Conservation (phyloP, 2,797 vertebrate genomes). For the Hydrophis major region DNA sequence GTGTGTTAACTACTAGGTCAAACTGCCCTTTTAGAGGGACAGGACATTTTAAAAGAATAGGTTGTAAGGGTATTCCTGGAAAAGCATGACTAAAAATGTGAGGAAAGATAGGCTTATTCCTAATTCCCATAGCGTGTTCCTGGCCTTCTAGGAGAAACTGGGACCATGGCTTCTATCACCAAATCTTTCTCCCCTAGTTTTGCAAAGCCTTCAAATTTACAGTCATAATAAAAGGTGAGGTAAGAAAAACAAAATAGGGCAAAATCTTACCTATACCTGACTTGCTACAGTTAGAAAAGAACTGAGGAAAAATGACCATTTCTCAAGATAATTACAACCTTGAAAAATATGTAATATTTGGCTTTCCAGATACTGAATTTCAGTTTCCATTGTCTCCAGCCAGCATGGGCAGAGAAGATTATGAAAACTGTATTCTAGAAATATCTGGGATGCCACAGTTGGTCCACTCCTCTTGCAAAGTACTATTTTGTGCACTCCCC, state of each 20-base stretch:
- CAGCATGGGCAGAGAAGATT: not conserved
- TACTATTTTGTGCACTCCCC: not conserved
- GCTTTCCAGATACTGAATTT: not conserved
- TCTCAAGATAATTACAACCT: not conserved
- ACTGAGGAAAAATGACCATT: constrained; percentile 1
- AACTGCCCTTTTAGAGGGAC: not conserved
- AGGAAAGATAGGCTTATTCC: not conserved
- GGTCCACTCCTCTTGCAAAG: not conserved
- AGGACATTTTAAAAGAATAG: not conserved
- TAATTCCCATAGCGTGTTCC: not conserved
- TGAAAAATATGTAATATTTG: not conserved
- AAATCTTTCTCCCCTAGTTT: not conserved
- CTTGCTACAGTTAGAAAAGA: not conserved
- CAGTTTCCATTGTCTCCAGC: not conserved
- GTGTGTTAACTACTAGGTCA: not conserved
- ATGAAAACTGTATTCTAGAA: not conserved
- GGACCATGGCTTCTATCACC: not conserved
- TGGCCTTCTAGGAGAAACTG: not conserved
- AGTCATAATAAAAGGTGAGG: not conserved
- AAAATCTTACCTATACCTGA: constrained; percentile 3
- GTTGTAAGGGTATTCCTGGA: not conserved
- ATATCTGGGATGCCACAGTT: not conserved
- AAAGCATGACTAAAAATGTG: not conserved
- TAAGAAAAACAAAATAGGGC: not conserved
- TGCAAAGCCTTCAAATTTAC: not conserved